phyloP scores from a whole-genome alignment of 2,888 invertebrate genomes.

The Poecilobothrus nobilitatus region DNA sequence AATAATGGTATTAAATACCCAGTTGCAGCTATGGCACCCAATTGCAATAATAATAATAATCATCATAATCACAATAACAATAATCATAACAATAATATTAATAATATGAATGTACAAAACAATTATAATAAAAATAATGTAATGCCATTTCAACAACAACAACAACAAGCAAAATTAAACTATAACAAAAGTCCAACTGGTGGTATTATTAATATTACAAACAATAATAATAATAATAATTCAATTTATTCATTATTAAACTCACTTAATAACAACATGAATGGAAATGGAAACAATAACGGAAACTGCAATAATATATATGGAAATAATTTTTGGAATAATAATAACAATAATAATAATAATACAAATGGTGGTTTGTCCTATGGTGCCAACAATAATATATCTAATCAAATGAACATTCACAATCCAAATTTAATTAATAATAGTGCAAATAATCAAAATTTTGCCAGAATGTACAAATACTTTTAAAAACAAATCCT shows the following conservation, averaged over 20 bases:
- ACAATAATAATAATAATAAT: conserved; percentile 13
- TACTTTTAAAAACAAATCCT: conserved; percentile 25
- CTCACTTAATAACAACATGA: conserved; percentile 22
- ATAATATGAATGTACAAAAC: conserved; percentile 4
- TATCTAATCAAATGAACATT: neutral
- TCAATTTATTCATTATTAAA: conserved; percentile 24
- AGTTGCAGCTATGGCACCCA: neutral
- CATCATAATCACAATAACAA: conserved; percentile 8
- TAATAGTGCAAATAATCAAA: conserved; percentile 19
- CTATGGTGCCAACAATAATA: conserved; percentile 11
- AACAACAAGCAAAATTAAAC: conserved; percentile 15
- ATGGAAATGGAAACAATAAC: conserved; percentile 19
- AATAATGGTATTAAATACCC: conserved; percentile 17
- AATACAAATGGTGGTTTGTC: conserved; percentile 14
- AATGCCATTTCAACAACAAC: conserved; percentile 16
- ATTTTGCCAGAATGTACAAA: conserved; percentile 27
- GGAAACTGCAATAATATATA: conserved; percentile 19
- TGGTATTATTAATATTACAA: neutral
- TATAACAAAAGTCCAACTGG: conserved; percentile 13
- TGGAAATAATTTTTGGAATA: conserved; percentile 13
- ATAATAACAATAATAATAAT: conserved; percentile 14
- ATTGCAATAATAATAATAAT: conserved; percentile 10
- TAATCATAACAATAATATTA: conserved; percentile 10
- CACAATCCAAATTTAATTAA: conserved; percentile 15
- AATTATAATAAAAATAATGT: conserved; percentile 16